Conservation (phyloP, 2,888 invertebrate species). For the Dicyrtomina minuta region DNA sequence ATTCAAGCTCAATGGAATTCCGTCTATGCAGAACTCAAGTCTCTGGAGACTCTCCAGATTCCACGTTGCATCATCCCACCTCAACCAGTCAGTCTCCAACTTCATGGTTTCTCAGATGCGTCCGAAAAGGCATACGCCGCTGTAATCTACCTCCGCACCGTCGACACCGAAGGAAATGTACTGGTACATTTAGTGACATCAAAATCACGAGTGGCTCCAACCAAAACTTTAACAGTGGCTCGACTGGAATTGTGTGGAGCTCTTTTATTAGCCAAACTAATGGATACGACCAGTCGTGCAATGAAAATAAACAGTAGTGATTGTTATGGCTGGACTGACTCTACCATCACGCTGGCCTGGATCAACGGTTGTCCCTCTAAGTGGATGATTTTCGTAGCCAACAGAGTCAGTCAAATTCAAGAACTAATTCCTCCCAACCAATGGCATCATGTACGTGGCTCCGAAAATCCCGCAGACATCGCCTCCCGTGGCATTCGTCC, state of each 20-base stretch:
- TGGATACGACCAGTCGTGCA: conserved; percentile 25
- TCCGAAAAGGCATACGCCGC: conserved; percentile 19
- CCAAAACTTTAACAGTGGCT: conserved; percentile 51
- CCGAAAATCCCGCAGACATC: too few relatives aligned
- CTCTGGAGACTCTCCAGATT: background rate
- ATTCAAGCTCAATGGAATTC: background rate
- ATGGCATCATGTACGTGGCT: too few relatives aligned
- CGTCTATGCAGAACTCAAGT: background rate
- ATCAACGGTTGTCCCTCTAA: too few relatives aligned
- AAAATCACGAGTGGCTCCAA: conserved; percentile 51
- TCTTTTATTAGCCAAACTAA: conserved; percentile 44
- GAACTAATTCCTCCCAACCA: too few relatives aligned
- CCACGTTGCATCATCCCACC: background rate
- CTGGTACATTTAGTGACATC: conserved; percentile 38
- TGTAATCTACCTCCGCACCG: conserved; percentile 23
- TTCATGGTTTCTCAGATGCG: conserved; percentile 34
- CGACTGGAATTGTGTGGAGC: conserved; percentile 53
- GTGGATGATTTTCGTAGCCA: too few relatives aligned
- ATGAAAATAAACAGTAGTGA: background rate
- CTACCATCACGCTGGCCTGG: too few relatives aligned
- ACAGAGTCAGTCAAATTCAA: too few relatives aligned
- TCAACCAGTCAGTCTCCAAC: background rate
- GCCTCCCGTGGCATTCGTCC: too few relatives aligned
- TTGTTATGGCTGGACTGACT: too few relatives aligned
- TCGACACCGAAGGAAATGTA: conserved; percentile 11